Conservation (phyloP, 2,888 invertebrate genomes). For the Agrotis segetum region DNA sequence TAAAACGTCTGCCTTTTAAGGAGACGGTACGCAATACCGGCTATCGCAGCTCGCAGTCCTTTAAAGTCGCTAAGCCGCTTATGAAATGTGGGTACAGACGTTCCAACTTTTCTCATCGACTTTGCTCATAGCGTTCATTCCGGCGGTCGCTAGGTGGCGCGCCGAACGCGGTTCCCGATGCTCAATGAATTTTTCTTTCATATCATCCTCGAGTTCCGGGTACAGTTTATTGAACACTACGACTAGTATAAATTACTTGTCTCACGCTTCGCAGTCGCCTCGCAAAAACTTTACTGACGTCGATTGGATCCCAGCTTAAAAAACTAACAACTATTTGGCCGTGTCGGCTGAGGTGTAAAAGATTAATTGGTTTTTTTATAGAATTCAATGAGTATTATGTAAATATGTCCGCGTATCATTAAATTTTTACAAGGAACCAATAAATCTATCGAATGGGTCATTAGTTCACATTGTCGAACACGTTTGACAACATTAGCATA, state of each 20-base stretch:
- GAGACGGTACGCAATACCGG: constrained; percentile 78
- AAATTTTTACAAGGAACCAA: constrained; percentile 56
- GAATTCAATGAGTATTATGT: constrained; percentile 42
- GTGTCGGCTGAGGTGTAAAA: constrained; percentile 41
- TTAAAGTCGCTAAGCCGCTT: constrained; percentile 85
- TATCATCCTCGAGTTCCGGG: constrained; percentile 66
- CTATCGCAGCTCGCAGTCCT: constrained; percentile 81
- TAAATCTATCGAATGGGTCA: constrained; percentile 62
- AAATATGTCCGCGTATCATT: constrained; percentile 52
- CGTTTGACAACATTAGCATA: constrained; percentile 61
- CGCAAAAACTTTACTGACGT: constrained; percentile 51
- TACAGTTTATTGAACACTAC: constrained; percentile 61
- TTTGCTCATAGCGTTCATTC: constrained; percentile 58
- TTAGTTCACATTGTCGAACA: constrained; percentile 53
- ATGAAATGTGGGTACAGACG: constrained; percentile 82
- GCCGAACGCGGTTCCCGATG: constrained; percentile 37
- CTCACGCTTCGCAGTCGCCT: constrained; percentile 52
- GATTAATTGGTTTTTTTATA: constrained; percentile 52
- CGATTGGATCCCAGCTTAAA: constrained; percentile 34
- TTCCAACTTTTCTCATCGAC: constrained; percentile 83
- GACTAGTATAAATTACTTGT: constrained; percentile 57
- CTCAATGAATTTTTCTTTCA: constrained; percentile 69
- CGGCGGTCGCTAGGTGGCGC: constrained; percentile 43
- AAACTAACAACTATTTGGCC: constrained; percentile 46
- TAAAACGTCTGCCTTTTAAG: constrained; percentile 81